phyloP scores from a whole-genome alignment of 2,113 vertebrate genomes.

The Apteryx mantelli region DNA sequence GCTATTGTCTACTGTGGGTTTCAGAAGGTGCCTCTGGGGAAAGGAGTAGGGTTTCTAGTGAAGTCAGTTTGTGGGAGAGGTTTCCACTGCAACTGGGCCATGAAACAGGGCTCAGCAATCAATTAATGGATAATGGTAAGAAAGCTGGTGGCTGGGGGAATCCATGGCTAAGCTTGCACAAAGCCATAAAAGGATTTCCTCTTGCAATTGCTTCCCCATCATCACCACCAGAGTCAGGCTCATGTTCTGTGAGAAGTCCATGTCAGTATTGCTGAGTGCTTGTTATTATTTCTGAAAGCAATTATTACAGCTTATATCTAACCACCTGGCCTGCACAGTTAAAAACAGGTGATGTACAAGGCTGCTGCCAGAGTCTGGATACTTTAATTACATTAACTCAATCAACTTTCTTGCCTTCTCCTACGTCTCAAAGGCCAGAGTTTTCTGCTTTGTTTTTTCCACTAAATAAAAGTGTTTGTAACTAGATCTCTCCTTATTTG shows the following conservation, averaged over 20 bases:
- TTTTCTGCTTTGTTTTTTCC: slow-evolving; percentile 4
- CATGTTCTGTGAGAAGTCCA: not conserved
- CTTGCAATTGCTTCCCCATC: not conserved
- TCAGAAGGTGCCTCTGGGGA: slow-evolving; percentile 46
- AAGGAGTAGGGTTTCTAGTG: not conserved
- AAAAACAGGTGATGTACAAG: slow-evolving; percentile 39
- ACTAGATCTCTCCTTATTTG: not conserved
- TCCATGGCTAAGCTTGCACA: not conserved
- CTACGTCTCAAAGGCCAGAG: not conserved
- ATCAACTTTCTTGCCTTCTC: not conserved
- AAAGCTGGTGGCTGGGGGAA: not conserved
- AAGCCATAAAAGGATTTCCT: slow-evolving; percentile 29
- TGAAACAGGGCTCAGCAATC: not conserved
- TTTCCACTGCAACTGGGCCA: not conserved
- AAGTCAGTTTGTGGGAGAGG: not conserved
- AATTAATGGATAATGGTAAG: not conserved
- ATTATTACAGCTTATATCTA: not conserved
- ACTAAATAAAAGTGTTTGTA: not conserved
- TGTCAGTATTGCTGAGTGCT: not conserved
- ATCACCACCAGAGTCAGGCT: not conserved
- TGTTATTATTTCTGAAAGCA: slow-evolving; percentile 35
- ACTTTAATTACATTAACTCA: slow-evolving; percentile 7
- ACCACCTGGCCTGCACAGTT: not conserved
- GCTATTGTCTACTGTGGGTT: slow-evolving; percentile 39
- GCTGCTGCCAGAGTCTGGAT: slow-evolving; percentile 4